phyloP scores from a whole-genome alignment of 2,888 invertebrate species.

The Heliconius charithonia region DNA sequence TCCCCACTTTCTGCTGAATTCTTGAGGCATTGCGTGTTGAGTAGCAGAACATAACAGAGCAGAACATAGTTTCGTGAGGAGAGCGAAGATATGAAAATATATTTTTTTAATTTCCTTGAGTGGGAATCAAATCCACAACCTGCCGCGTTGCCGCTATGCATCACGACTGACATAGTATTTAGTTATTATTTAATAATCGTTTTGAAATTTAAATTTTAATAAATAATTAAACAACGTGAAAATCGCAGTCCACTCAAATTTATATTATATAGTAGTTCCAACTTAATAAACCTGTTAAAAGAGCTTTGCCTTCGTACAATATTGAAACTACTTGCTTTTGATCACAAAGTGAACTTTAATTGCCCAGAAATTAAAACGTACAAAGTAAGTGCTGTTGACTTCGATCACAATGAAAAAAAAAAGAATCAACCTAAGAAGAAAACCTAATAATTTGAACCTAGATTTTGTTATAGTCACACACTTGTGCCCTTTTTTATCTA shows the following conservation, averaged over 20 bases:
- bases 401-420: slow-evolving; percentile 2
- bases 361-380: slow-evolving; percentile 17
- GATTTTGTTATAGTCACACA: no score
- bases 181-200: not conserved
- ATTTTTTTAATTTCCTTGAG: not conserved
- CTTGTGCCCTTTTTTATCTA: no score
- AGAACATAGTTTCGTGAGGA: no score
- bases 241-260: not conserved
- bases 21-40: no score
- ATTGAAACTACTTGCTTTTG: slow-evolving; percentile 6
- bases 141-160: no score
- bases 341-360: slow-evolving; percentile 25
- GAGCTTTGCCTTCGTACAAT: slow-evolving; percentile 15
- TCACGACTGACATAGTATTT: not conserved
- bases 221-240: no score
- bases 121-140: no score
- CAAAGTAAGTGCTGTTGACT: slow-evolving; percentile 15
- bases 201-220: not conserved
- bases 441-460: no score
- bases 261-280: slow-evolving; percentile 1
- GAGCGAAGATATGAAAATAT: not conserved
- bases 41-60: no score
- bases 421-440: not conserved
- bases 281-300: slow-evolving; percentile 17
- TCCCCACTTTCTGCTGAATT: not conserved